Conservation (phyloP, 2,797 vertebrate species). For the Sylvilagus floridanus region DNA sequence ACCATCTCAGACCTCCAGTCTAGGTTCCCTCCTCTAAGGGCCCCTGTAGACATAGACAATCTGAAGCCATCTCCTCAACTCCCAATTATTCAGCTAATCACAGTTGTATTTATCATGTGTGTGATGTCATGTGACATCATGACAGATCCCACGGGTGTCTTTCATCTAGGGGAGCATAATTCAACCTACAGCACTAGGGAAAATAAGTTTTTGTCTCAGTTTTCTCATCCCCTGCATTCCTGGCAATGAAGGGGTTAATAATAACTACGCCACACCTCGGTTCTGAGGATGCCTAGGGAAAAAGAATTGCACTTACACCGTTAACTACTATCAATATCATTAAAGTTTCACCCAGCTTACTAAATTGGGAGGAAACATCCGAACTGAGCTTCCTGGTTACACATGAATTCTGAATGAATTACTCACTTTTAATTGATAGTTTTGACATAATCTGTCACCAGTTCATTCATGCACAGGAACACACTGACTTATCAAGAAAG, state of each 20-base stretch:
- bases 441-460: not conserved
- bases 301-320: rapidly evolving
- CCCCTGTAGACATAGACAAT: not conserved
- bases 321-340: not conserved
- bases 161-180: not conserved
- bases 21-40: too few relatives aligned
- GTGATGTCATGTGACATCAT: not conserved
- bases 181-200: not conserved
- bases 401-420: not conserved
- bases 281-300: not conserved
- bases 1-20: not conserved
- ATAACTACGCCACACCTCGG: not conserved
- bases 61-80: not conserved
- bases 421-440: not conserved
- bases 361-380: not conserved
- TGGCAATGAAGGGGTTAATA: not conserved
- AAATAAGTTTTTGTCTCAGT: not conserved
- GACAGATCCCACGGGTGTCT: not conserved
- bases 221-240: not conserved
- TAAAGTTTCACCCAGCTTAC: not conserved
- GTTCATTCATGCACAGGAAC: not conserved
- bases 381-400: not conserved
- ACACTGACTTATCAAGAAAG: not conserved
- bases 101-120: not conserved
- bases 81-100: not conserved